phyloP scores from a whole-genome alignment of 2,113 vertebrate species.

The Pristiophorus japonicus region DNA sequence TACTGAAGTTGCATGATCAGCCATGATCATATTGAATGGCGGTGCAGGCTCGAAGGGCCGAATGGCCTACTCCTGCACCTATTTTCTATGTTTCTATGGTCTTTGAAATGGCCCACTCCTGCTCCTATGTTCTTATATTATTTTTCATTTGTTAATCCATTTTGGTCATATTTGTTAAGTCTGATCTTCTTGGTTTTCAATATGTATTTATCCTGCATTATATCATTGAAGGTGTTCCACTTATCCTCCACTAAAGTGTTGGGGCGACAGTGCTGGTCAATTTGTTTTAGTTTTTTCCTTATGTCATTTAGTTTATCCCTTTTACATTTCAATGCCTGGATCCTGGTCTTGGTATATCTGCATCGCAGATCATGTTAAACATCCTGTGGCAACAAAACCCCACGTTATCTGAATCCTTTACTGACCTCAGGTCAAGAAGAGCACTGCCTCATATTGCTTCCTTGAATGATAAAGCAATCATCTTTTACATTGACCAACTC shows the following conservation, averaged over 20 bases:
- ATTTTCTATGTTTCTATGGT: no score
- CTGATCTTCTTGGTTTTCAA: neutral
- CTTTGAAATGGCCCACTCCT: no score
- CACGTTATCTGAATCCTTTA: neutral
- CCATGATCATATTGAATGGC: no score
- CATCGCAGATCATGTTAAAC: neutral
- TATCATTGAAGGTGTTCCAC: neutral
- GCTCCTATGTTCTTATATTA: no score
- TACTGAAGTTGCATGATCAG: no score
- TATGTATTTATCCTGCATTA: neutral
- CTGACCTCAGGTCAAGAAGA: neutral
- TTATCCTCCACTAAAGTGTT: neutral
- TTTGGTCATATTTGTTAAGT: neutral
- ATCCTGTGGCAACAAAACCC: neutral
- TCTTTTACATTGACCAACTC: neutral
- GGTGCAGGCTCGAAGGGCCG: no score
- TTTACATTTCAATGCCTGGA: neutral
- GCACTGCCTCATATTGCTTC: neutral
- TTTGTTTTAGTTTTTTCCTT: neutral
- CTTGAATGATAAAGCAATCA: neutral
- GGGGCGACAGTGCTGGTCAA: neutral
- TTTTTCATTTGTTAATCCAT: neutral
- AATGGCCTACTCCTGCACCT: no score
- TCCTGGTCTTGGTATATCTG: neutral
- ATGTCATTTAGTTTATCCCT: neutral